Base-by-base conservation (phyloP, 2,888 invertebrate species). In the Salticus scenicus region DNA sequence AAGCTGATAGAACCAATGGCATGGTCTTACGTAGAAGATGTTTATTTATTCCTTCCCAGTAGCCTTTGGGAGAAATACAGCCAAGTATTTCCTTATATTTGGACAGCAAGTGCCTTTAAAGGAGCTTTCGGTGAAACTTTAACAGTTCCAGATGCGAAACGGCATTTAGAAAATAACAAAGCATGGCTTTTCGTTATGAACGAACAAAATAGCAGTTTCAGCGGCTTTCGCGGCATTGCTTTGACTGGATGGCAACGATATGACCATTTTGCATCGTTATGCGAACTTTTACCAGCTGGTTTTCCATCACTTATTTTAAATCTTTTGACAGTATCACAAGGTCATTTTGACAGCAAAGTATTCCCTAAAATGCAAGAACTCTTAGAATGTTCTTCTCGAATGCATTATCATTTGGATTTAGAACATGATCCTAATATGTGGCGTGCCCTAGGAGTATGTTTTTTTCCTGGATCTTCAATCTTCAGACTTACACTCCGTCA, bases 21-120 rank as follows among this genome's bases (percentile, higher is more conserved):
- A 30, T 96, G 96, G 95, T 94, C 95, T 1, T 96, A 96, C 90
- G 94, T 94, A 12, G 94, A 94, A 89, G 94, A 94, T 75, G 93
- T 94, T 77, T 94, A 94, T 90, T 91, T 92, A 37, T 90, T 89
- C 41, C 87, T 89, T 27, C 90, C 91, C 4, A 88, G 89, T 27
- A 91, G 91, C 72, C 92, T 94, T 7, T 95, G 94, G 94, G 93
- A 94, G 89, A 94, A 94, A 88, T 95, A 94, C 89, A 92, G 94
- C 0, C 92, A 93, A n/a, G 93, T 94, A 10, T 95, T 95, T 89
- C 93, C 93, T 7, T 93, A 93, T 0, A 93, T 94, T 10, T 95
- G 95, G 95, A 93, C 94, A 2, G 95, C 95, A 0, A 94, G 94
- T 1, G 95, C 95, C 0, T 95, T 94, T 90, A 95, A 95, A 91